phyloP scores from a whole-genome alignment of 2,113 vertebrate genomes.

The Oncorhynchus clarkii region DNA sequence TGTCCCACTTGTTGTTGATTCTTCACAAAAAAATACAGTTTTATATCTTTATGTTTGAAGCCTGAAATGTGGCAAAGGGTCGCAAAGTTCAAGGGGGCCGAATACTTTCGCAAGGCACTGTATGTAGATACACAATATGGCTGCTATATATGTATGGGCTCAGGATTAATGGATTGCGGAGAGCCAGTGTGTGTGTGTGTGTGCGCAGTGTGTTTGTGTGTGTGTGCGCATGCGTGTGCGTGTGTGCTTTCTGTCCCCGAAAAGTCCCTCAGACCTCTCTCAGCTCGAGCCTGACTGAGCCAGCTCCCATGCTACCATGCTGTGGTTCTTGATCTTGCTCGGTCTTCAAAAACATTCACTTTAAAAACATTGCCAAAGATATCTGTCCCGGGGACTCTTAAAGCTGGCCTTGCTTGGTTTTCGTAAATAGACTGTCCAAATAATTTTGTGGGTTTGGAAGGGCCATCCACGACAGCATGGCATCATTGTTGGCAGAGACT shows the following conservation, averaged over 20 bases:
- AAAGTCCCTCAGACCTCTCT: neutral
- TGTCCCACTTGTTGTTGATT: too few species aligned
- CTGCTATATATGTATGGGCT: too few species aligned
- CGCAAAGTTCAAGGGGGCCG: too few species aligned
- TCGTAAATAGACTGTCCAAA: neutral
- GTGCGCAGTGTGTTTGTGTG: too few species aligned
- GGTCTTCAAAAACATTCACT: neutral
- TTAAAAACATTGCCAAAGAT: neutral
- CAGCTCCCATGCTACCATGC: neutral
- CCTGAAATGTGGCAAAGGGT: too few species aligned
- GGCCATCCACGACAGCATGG: neutral
- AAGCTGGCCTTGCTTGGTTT: neutral
- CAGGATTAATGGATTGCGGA: too few species aligned
- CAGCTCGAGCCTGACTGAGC: neutral
- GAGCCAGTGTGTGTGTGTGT: too few species aligned
- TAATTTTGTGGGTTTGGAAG: neutral
- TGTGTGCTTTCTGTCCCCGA: neutral
- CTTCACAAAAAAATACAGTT: too few species aligned
- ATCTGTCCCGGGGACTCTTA: neutral
- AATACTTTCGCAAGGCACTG: too few species aligned
- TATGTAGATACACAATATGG: too few species aligned
- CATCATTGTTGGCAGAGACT: neutral
- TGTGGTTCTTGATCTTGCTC: neutral
- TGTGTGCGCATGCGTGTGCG: too few species aligned
- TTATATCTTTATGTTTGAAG: too few species aligned